Base-by-base conservation (phyloP, 1,140 invertebrate genomes). In the Drosophila lacteicornis region DNA sequence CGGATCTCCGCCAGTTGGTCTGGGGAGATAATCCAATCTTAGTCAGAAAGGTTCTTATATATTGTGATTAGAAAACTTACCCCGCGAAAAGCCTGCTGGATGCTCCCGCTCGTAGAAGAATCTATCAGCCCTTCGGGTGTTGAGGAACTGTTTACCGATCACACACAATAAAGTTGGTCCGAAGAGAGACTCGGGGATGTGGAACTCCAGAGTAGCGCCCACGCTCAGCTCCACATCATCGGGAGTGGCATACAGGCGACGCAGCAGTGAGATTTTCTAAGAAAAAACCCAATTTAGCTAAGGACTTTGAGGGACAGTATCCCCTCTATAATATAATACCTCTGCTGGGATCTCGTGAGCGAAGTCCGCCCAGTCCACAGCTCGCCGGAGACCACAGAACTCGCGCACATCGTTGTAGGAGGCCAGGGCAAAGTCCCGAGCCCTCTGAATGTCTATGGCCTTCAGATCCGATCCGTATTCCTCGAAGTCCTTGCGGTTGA, bases 91-190 rank as follows among this genome's bases (percentile, higher is more conserved):
- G 12, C 95, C 95, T 53, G 94, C 93, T 92, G 1, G 93, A 75
- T 95, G 94, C 5, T 95, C 94, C 62, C 95, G 95, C 92, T 98
- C 97, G 82, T 95, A 98, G 94, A 97, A 99, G 91, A 94, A 96
- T 69, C 97, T 93, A 92, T 99, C 97, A 6, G 96, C 97, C 8
- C 95, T 95, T 82, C 97, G 95, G 0, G 96, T 95, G 51, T 96
- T 94, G 70, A 96, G 96, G 91, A 99, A 99, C 93, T 99, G 98
- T 82, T 96, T 96, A 0, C 95, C 95, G 2, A 99, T 93, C 57
- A 99, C 96, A 82, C 98, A 99, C 7, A 97, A 94, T 93, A 98
- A 98, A 1, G 98, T 99, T 4, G 98, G 98, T 2, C 98, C 98
- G 11, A 96, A 94, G 2, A 98, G 92, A 0, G 97, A 95, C 2